Evolutionary conservation across 2,888 invertebrate species (phyloP).

Genomic region (Danaus chrysippus): DNA sequence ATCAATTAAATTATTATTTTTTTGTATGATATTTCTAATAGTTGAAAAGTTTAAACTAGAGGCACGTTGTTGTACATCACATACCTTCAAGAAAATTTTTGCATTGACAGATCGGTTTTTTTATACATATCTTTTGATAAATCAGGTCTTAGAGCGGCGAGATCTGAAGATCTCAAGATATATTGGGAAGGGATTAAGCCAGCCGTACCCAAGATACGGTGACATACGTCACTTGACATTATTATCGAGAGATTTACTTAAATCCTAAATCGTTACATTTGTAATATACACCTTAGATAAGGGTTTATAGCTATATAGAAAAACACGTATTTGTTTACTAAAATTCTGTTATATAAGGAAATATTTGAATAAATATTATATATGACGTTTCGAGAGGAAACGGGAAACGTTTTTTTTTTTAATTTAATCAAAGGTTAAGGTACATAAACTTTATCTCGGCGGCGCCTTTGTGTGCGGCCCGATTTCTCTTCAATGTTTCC

Average conservation of each 20-base stretch:
- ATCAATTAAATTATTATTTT: too few relatives aligned
- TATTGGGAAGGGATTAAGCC: slow-evolving; percentile 23
- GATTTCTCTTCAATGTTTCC: slow-evolving; percentile 70
- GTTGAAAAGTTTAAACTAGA: too few relatives aligned
- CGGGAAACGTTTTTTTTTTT: slow-evolving; percentile 10
- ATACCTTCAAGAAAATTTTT: slow-evolving; percentile 42
- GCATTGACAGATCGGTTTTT: slow-evolving; percentile 45
- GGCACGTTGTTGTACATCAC: slow-evolving; percentile 37
- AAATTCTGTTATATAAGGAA: not conserved
- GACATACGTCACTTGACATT: slow-evolving; percentile 11
- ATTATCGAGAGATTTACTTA: slow-evolving; percentile 14
- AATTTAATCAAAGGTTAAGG: slow-evolving; percentile 30
- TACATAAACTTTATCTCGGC: slow-evolving; percentile 51
- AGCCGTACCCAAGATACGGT: slow-evolving; percentile 25
- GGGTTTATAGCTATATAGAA: not conserved
- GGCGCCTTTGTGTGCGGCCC: slow-evolving; percentile 58
- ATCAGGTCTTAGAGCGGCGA: slow-evolving; percentile 32
- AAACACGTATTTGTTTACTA: not conserved
- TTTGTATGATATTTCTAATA: too few relatives aligned
- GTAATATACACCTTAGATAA: not conserved
- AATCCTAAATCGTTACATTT: slow-evolving; percentile 18
- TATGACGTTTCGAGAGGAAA: not conserved
- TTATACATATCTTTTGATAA: slow-evolving; percentile 25
- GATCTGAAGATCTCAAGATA: slow-evolving; percentile 27
- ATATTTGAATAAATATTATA: not conserved